Evolutionary conservation across 2,888 invertebrate species (phyloP).

Genomic region (Eupithecia centaureata): DNA sequence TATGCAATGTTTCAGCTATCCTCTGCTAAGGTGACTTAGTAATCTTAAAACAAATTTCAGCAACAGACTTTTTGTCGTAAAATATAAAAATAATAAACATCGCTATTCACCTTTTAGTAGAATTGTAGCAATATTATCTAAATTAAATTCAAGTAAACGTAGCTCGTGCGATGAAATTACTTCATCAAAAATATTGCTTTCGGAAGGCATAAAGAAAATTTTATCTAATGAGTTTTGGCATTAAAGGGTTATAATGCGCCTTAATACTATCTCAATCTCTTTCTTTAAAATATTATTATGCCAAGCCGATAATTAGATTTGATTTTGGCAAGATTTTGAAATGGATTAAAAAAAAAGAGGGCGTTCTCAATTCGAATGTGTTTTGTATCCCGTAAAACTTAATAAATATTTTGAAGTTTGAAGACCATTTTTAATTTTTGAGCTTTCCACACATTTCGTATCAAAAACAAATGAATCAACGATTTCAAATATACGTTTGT

Average conservation of each 20-base stretch:
- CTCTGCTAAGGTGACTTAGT: too few relatives aligned
- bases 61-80: not conserved
- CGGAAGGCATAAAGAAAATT: conserved; percentile 78
- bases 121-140: conserved; percentile 51
- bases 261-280: conserved; percentile 32
- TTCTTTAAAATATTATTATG: conserved; percentile 17
- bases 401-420: too few relatives aligned
- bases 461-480: not conserved
- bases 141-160: conserved; percentile 67
- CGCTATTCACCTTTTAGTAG: conserved; percentile 41
- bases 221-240: conserved; percentile 70
- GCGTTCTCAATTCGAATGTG: too few relatives aligned
- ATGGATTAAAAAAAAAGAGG: too few relatives aligned
- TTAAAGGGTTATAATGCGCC: conserved; percentile 52
- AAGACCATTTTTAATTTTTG: too few relatives aligned
- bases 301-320: not conserved
- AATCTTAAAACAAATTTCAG: not conserved
- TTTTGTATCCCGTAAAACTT: too few relatives aligned
- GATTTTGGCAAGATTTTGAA: not conserved
- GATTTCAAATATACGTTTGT: not conserved
- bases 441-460: too few relatives aligned
- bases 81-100: conserved; percentile 22
- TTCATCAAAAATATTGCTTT: conserved; percentile 72
- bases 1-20: too few relatives aligned
- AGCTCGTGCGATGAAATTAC: conserved; percentile 68